Evolutionary conservation across 2,888 invertebrate species (phyloP), one percentile per base, ranked within the genome.

Genomic region (Hartigia nigra): DNA sequence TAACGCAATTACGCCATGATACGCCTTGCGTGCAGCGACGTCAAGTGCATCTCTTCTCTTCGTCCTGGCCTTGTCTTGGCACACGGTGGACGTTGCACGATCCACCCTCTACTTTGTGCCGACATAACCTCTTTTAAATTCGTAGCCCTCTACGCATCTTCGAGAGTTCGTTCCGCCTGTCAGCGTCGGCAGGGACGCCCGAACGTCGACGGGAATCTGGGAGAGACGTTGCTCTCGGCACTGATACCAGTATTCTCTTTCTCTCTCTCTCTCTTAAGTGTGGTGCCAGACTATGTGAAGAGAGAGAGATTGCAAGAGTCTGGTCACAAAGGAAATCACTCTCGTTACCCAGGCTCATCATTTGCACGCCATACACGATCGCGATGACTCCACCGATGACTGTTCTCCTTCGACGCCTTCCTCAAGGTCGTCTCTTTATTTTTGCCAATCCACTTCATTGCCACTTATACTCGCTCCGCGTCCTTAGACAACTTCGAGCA

Each of bases 1-100:
- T 87, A 86, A 87, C 83, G 88, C 86, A 88, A 87, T 88, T 88
- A 31, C 77, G 80, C 36, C 70, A 77, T 77, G 79, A 81, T 77
- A 74, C 69, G 76, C 76, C 36, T 84, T 81, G 82, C 82, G 80
- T 81, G 79, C 79, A 77, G 79, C 76, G 79, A 77, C 77, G 78
- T 79, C 78, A 78, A 78, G 79, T 81, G 78, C 82, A 75, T 75
- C 76, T 77, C 76, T 69, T 34, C 32, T 34, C 32, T 34, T 31
- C 72, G 72, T 34, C 12, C 72, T 34, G 72, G 31, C 34, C 72
- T 32, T 34, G 72, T 72, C 72, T 34, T 55, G 55, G 55, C 55
- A 55, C 55, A 55, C 55, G 55, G 55, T 55, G 55, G 55, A 55
- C 55, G 55, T 55, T 55, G 55, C 55, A 55, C 55, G 55, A 55